Evolutionary conservation across 92 coral and sea anemone species (phyloP).

Genomic region (Virgularia gustaviana): DNA sequence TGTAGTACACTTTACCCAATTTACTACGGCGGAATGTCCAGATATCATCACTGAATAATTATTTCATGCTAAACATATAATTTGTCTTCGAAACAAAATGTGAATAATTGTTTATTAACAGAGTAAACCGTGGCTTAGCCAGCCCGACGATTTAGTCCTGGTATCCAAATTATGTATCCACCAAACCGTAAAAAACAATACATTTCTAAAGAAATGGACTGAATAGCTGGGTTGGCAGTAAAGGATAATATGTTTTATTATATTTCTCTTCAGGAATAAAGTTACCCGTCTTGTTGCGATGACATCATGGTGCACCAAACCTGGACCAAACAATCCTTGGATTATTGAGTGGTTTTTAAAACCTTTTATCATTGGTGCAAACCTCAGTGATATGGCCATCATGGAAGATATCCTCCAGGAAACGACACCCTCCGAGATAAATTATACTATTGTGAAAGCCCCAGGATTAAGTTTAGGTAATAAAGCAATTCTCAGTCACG

Average conservation of each 20-base stretch:
- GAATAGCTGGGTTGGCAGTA: too few relatives aligned
- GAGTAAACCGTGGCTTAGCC: too few relatives aligned
- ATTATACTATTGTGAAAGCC: constrained; percentile 81
- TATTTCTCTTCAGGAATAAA: constrained; percentile 43
- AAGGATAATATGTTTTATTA: background rate
- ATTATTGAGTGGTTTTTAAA: constrained; percentile 73
- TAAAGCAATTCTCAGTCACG: too few relatives aligned
- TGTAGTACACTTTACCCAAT: background rate
- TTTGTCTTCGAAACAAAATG: too few relatives aligned
- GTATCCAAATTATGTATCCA: too few relatives aligned
- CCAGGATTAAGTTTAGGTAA: constrained; percentile 60
- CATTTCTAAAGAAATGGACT: background rate
- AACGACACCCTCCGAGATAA: constrained; percentile 52
- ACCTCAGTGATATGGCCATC: constrained; percentile 68
- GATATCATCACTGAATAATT: too few relatives aligned
- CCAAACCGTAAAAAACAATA: background rate
- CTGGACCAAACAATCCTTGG: constrained; percentile 82
- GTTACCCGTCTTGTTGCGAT: constrained; percentile 59
- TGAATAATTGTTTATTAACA: too few relatives aligned
- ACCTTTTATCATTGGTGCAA: constrained; percentile 68
- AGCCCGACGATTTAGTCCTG: too few relatives aligned
- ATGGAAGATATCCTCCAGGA: constrained; percentile 70
- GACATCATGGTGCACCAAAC: constrained; percentile 79
- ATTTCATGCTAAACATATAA: too few relatives aligned
- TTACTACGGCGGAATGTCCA: too few relatives aligned